These are phyloP conservation scores for Zaprionus bogoriensis DNA, from an alignment of 2,888 invertebrate genomes.

Conservation along the genomic window DNA sequence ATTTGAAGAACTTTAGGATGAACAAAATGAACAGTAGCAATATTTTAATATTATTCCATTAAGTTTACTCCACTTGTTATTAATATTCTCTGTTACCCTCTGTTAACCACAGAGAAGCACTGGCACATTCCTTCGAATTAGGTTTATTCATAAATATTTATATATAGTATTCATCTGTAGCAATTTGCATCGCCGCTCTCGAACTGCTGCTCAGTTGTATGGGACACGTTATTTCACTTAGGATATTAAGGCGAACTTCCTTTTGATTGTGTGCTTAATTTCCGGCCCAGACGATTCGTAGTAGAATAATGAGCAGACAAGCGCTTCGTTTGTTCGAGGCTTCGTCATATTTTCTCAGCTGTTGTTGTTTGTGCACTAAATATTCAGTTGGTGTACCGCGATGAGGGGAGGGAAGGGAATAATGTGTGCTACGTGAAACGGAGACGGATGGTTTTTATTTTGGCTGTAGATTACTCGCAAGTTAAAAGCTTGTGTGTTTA, in stretches of 20 bases:
- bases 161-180: constrained; percentile 12
- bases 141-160: constrained; percentile 7
- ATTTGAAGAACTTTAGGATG: too few relatives aligned
- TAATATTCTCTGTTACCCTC: background rate
- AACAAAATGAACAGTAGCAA: too few relatives aligned
- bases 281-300: constrained; percentile 52
- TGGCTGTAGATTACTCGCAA: constrained; percentile 29
- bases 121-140: background rate
- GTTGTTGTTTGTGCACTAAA: constrained; percentile 12
- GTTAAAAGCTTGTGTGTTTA: constrained; percentile 40
- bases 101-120: background rate
- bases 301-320: constrained; percentile 13
- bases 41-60: too few relatives aligned
- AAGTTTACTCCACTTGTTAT: too few relatives aligned
- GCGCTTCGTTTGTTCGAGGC: too few relatives aligned
- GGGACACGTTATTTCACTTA: constrained; percentile 56
- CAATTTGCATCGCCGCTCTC: constrained; percentile 3
- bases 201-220: background rate
- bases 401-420: too few relatives aligned
- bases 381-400: constrained; percentile 16
- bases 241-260: constrained; percentile 63
- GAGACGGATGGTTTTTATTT: constrained; percentile 37
- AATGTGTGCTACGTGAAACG: constrained; percentile 7
- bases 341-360: constrained; percentile 9
- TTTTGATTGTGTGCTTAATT: constrained; percentile 60